Percentiles rank a stretch among this genome's conserved stretches.
Evolutionary conservation across 2,888 invertebrate species (phyloP).

Genomic region (Atrina japonica): DNA sequence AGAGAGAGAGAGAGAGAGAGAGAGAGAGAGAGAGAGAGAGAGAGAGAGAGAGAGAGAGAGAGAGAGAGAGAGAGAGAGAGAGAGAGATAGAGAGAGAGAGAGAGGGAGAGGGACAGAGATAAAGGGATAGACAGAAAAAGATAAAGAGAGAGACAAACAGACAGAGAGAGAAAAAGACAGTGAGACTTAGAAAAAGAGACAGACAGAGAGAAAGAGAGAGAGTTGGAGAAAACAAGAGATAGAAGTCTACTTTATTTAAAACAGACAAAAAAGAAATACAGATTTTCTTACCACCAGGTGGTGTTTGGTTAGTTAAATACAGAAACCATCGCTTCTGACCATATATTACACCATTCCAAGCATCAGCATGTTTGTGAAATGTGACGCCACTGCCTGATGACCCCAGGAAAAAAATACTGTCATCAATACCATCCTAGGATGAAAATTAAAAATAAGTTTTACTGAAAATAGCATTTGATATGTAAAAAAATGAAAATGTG

Average conservation of each 20-base stretch:
- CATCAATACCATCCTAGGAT: constrained; percentile 64
- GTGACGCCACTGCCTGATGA: constrained; percentile 73
- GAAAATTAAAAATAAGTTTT: too few species aligned
- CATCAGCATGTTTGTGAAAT: constrained; percentile 78
- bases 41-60: neutral
- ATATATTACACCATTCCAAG: constrained; percentile 78
- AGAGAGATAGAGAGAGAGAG: too few species aligned
- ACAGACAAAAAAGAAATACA: neutral
- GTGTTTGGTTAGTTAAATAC: constrained; percentile 68
- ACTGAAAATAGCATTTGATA: too few species aligned
- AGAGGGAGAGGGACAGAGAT: too few species aligned
- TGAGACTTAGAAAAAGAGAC: neutral
- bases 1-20: constrained; percentile 1
- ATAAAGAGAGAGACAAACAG: too few species aligned
- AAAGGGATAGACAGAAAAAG: too few species aligned
- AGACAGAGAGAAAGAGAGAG: constrained; percentile 6
- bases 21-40: neutral
- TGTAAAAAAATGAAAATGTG: too few species aligned
- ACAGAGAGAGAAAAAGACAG: constrained; percentile 1
- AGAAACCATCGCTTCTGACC: constrained; percentile 77
- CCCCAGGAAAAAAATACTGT: constrained; percentile 76
- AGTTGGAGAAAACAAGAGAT: too few species aligned
- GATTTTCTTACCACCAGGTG: constrained; percentile 72
- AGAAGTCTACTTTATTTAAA: too few species aligned
- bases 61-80: neutral